These are phyloP conservation scores for Tinamus guttatus DNA, from an alignment of 2,113 vertebrate genomes.

Conservation along the genomic window DNA sequence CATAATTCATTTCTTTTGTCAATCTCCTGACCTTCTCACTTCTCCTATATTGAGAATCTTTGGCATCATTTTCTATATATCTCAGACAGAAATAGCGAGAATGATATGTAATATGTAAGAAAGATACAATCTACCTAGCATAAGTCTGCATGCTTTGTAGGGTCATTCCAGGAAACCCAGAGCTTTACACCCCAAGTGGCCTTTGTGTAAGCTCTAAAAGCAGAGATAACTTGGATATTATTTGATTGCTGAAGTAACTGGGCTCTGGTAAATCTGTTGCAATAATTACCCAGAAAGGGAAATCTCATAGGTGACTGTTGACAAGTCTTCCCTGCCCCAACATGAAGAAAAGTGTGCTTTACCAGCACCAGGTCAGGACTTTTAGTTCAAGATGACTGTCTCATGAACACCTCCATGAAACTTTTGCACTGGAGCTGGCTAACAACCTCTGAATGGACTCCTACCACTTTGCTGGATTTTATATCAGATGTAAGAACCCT, in stretches of 20 bases:
- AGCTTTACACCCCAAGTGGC: not conserved
- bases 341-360: not conserved
- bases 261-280: accelerated
- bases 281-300: too few species aligned
- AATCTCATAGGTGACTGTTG: accelerated
- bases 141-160: not conserved
- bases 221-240: not conserved
- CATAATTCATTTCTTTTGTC: not conserved
- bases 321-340: not conserved
- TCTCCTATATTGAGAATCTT: not conserved
- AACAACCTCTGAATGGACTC: accelerated
- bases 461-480: accelerated
- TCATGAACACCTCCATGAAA: not conserved
- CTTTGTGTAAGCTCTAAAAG: not conserved
- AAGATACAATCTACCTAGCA: not conserved
- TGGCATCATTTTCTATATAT: not conserved
- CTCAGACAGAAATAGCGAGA: not conserved
- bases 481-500: not conserved
- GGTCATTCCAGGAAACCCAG: not conserved
- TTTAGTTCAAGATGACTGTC: not conserved
- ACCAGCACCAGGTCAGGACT: not conserved
- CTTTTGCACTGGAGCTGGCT: accelerated
- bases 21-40: not conserved
- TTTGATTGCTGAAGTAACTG: not conserved
- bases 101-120: not conserved